phyloP scores from a whole-genome alignment of 2,888 invertebrate species.

The Cosmia pyralina region DNA sequence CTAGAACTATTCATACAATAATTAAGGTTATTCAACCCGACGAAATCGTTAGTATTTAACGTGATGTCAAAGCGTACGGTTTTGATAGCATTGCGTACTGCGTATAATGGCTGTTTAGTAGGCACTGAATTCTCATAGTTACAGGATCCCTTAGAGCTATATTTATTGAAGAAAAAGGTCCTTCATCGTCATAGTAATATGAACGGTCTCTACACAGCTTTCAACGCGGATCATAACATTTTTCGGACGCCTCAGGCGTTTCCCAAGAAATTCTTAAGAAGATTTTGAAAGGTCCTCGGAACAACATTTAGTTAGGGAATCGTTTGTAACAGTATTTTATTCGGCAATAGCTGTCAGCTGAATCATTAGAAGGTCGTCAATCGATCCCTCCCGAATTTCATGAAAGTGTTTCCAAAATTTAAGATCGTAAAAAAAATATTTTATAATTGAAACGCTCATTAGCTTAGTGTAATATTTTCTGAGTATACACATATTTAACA shows the following conservation, averaged over 20 bases:
- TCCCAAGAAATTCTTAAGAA: constrained; percentile 32
- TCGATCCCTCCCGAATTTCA: constrained; percentile 38
- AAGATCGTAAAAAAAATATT: constrained; percentile 15
- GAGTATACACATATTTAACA: constrained; percentile 48
- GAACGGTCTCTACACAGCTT: constrained; percentile 15
- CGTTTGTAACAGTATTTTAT: constrained; percentile 48
- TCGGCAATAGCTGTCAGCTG: constrained; percentile 20
- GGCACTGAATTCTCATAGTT: constrained; percentile 12
- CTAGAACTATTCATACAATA: constrained; percentile 6
- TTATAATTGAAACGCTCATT: constrained; percentile 59
- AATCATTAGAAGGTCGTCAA: constrained; percentile 45
- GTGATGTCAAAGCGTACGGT: constrained; percentile 25
- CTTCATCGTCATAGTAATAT: neutral
- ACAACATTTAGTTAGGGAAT: constrained; percentile 29
- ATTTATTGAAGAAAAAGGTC: neutral
- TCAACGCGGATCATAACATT: constrained; percentile 30
- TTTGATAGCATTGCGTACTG: constrained; percentile 20
- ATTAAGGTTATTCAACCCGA: constrained; percentile 25
- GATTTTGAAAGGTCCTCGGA: constrained; percentile 24
- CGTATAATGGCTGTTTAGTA: constrained; percentile 12
- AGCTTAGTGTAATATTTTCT: constrained; percentile 50
- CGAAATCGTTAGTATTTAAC: constrained; percentile 33
- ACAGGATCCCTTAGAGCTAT: constrained; percentile 8
- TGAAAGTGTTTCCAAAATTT: constrained; percentile 27
- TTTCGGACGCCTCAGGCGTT: constrained; percentile 33